phyloP scores from a whole-genome alignment of 2,888 invertebrate species.

The Anoplius nigerrimus region DNA sequence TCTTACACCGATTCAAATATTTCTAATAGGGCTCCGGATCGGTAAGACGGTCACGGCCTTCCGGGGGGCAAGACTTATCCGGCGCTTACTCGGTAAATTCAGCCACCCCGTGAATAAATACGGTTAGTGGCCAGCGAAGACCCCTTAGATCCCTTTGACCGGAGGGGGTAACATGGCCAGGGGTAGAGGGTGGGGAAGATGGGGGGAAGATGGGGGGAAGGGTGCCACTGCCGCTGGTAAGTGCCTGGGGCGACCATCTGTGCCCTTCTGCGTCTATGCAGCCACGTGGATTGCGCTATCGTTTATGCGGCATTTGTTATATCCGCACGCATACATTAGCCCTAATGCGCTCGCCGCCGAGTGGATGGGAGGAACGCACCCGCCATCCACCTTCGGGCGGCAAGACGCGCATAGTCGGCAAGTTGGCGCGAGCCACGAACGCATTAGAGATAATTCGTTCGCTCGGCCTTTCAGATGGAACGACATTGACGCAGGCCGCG shows the following conservation, averaged over 20 bases:
- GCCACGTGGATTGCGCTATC: conserved; percentile 72
- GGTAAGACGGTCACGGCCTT: conserved; percentile 38
- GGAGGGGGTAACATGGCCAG: conserved; percentile 53
- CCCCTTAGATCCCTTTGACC: conserved; percentile 71
- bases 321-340: conserved; percentile 68
- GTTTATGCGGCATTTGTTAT: conserved; percentile 72
- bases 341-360: conserved; percentile 52
- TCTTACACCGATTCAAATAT: conserved; percentile 4
- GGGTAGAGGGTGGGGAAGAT: conserved; percentile 32
- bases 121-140: conserved; percentile 70
- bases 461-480: too few relatives aligned
- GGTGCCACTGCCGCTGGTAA: conserved; percentile 71
- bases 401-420: conserved; percentile 17
- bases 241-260: conserved; percentile 75
- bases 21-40: conserved; percentile 15
- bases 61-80: conserved; percentile 58
- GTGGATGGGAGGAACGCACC: conserved; percentile 27
- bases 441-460: too few relatives aligned
- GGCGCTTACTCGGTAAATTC: conserved; percentile 64
- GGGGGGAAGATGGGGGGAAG: neutral
- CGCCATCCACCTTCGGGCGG: conserved; percentile 25
- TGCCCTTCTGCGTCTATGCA: conserved; percentile 67
- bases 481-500: conserved; percentile 22
- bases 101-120: conserved; percentile 73
- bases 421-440: too few relatives aligned